These are phyloP conservation scores for Bombycilla garrulus DNA, from an alignment of 2,113 vertebrate species.

Conservation along the genomic window DNA sequence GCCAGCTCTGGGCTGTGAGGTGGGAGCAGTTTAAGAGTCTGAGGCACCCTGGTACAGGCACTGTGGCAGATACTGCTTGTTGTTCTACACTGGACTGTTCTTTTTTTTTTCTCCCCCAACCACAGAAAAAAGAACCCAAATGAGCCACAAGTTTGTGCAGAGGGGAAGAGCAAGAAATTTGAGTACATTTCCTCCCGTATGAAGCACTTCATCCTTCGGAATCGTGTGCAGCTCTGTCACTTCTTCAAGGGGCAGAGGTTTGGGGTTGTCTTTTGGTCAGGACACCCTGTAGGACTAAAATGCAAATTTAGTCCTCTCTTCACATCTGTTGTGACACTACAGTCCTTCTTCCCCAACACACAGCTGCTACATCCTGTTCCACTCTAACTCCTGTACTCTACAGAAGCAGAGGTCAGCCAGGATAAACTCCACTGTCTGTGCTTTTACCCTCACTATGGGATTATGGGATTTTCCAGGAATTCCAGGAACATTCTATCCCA, in stretches of 20 bases:
- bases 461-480: neutral
- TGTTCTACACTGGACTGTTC: neutral
- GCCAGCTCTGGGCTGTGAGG: neutral
- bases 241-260: neutral
- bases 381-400: neutral
- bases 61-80: neutral
- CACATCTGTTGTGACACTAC: neutral
- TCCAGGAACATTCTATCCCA: neutral
- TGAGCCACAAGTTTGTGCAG: neutral
- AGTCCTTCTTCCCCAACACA: neutral
- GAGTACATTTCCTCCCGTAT: neutral
- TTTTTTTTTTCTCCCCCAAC: rapidly evolving
- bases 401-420: neutral
- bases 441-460: neutral
- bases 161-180: neutral
- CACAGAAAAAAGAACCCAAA: neutral
- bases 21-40: neutral
- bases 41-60: neutral
- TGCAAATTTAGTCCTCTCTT: neutral
- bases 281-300: neutral
- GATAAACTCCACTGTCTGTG: neutral
- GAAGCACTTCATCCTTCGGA: neutral
- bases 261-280: neutral
- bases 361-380: neutral
- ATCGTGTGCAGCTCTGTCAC: neutral